Conservation (phyloP, 1,140 invertebrate species). For the Armadillidium nasatum region DNA sequence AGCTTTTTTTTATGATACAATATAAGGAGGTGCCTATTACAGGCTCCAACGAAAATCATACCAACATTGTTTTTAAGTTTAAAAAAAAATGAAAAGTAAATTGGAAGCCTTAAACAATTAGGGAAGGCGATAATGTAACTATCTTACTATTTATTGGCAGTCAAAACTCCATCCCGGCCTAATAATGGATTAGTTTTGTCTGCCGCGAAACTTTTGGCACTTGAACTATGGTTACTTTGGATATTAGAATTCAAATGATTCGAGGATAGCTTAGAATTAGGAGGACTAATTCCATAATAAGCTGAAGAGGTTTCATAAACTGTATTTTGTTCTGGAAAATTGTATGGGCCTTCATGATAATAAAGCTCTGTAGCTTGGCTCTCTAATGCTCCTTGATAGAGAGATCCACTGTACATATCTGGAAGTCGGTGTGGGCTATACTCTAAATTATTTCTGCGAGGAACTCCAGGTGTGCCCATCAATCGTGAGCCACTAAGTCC, state of each 20-base stretch:
- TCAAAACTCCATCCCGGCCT: not conserved
- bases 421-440: not conserved
- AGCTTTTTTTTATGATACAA: not conserved
- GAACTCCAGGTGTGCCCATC: slow-evolving; percentile 20
- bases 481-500: slow-evolving; percentile 27
- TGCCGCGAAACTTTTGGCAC: slow-evolving; percentile 1
- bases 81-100: not conserved
- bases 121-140: not conserved
- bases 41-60: not conserved
- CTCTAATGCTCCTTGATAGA: not conserved
- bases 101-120: not conserved
- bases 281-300: not conserved
- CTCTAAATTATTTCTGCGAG: not conserved
- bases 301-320: not conserved
- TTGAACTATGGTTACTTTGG: not conserved
- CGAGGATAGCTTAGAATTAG: not conserved
- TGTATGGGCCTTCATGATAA: not conserved
- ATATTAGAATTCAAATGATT: not conserved
- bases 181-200: not conserved
- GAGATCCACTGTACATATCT: not conserved
- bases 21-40: not conserved
- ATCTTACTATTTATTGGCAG: not conserved
- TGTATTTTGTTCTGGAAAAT: not conserved
- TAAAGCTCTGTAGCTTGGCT: not conserved
- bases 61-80: not conserved